Conservation (phyloP, 2,888 invertebrate species). For the Caenorhabditis sp. region DNA sequence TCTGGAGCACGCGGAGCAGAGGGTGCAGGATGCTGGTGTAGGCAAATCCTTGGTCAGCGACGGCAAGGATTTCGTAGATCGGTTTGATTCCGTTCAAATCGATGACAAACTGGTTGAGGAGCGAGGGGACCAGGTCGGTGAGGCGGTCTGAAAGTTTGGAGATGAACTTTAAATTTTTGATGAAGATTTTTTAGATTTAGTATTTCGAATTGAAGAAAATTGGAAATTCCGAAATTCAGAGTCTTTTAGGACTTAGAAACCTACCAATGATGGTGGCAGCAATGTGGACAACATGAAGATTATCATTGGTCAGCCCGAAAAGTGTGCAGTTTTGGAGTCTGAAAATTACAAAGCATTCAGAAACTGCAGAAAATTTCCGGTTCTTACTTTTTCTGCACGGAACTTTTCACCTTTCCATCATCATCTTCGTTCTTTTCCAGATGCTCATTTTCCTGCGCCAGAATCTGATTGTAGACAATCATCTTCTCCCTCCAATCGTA, state of each 20-base stretch:
- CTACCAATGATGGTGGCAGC: slow-evolving; percentile 50
- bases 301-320: slow-evolving; percentile 27
- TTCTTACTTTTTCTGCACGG: slow-evolving; percentile 37
- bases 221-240: too few species aligned
- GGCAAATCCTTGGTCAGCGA: slow-evolving; percentile 44
- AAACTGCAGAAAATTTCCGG: too few species aligned
- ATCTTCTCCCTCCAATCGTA: slow-evolving; percentile 15
- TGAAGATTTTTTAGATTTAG: too few species aligned
- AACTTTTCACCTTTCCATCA: neutral
- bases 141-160: slow-evolving; percentile 37
- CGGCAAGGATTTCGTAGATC: slow-evolving; percentile 32
- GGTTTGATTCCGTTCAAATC: slow-evolving; percentile 47
- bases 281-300: slow-evolving; percentile 31
- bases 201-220: too few species aligned
- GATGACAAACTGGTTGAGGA: slow-evolving; percentile 40
- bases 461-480: slow-evolving; percentile 2
- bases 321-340: slow-evolving; percentile 28
- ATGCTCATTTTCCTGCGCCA: slow-evolving; percentile 33
- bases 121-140: slow-evolving; percentile 38
- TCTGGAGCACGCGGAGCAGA: slow-evolving; percentile 19
- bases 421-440: slow-evolving; percentile 7
- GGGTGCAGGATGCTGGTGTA: slow-evolving; percentile 40
- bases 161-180: too few species aligned
- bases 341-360: slow-evolving; percentile 2
- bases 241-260: neutral